Base-by-base conservation (phyloP, 35 echinoderm and acorn worm genomes). In the Acanthaster planci region DNA sequence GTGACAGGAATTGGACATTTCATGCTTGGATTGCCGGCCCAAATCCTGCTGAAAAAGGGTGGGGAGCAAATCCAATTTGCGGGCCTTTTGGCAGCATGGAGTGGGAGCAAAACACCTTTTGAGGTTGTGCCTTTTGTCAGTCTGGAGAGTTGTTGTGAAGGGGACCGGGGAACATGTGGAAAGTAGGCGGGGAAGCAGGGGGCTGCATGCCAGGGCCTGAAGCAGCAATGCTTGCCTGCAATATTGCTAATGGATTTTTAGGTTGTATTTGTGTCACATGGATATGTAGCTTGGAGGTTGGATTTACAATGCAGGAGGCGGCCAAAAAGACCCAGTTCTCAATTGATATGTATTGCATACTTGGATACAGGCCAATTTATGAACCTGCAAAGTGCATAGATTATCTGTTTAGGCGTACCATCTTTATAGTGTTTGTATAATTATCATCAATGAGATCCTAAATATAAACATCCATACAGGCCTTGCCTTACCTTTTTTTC, bases 31-130 rank as follows among this genome's bases (percentile, higher is more conserved):
- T 72, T 72, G 64, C 34, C 23, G 34, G 26, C 64, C 34, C 23
- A 72, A 72, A 72, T 72, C 64, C 64, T 36, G 64, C 30, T 27
- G 30, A 29, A 72, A 72, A 72, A 72, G 30, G 64, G 64, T 72
- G 64, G 26, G n/a, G 64, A 72, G 64, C 64, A 72, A 72, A 72
- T 72, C 64, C 64, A 72, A 72, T 72, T 72, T 72, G 64, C 26
- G 26, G 64, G 64, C 21, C 26, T 34, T n/a, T 72, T 72, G 26
- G 64, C 64, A 72, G 64, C 10, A 8, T 26, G 34, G 64, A 72
- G 64, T 72, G 64, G 64, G 64, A 26, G 64, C 14, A 26, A 34
- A 34, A 72, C 64, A 72, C 64, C 23, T 72, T 72, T 72, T 72
- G 26, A 72, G 64, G 34, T 29, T 72, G 64, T 72, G 64, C 23